Percentiles rank a stretch among this genome's conserved stretches.
phyloP scores from a whole-genome alignment of 2,797 vertebrate species.

The Meriones psammophilus region DNA sequence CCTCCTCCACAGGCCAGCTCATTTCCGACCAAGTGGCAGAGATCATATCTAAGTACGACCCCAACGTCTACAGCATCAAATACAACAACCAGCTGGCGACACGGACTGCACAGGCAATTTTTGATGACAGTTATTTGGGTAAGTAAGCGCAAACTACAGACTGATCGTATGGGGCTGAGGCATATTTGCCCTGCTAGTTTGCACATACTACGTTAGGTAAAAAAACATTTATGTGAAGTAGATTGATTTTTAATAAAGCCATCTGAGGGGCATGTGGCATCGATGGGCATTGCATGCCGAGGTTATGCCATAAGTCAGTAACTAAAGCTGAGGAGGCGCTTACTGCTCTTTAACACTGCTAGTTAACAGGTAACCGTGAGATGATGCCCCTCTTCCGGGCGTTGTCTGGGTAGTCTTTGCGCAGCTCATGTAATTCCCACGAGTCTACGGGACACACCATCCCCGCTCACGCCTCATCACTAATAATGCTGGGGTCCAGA shows the following conservation, averaged over 20 bases:
- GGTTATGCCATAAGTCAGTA: constrained; percentile 15
- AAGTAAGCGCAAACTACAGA: constrained; percentile 69
- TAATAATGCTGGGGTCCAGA: neutral
- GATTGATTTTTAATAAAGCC: neutral
- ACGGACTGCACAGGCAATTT: constrained; percentile 92
- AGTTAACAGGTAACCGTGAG: neutral
- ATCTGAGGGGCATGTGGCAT: neutral
- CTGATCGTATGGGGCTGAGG: neutral
- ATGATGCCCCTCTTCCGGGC: neutral
- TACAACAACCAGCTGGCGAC: constrained; percentile 93
- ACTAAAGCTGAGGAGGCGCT: neutral
- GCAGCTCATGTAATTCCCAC: neutral
- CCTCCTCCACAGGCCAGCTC: constrained; percentile 91
- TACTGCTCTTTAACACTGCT: neutral
- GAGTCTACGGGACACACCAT: neutral
- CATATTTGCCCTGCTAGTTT: neutral
- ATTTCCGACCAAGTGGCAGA: constrained; percentile 95
- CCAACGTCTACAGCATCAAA: constrained; percentile 86
- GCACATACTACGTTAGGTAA: neutral
- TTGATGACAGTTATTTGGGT: constrained; percentile 98
- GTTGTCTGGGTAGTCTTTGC: neutral
- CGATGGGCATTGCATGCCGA: neutral
- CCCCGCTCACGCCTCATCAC: neutral
- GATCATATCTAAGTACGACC: constrained; percentile 90
- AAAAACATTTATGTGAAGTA: constrained; percentile 11